Percentiles rank a stretch among this genome's conserved stretches.
Evolutionary conservation across 2,113 vertebrate species (phyloP).

Genomic region (Sula dactylatra): DNA sequence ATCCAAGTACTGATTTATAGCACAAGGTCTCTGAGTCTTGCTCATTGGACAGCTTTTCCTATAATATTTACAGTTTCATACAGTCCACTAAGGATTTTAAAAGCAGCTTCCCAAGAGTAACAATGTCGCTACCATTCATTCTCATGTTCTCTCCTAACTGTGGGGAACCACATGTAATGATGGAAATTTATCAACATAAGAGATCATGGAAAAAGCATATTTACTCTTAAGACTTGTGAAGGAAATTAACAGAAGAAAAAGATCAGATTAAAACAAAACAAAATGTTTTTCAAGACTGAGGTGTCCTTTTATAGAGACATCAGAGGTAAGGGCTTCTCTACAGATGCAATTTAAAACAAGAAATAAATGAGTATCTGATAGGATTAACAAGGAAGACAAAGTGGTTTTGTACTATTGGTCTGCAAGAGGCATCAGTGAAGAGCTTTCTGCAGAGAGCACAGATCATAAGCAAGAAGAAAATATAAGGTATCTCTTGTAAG

Average conservation of each 20-base stretch:
- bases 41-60: not conserved
- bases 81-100: not conserved
- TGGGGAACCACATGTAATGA: not conserved
- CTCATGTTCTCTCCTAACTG: not conserved
- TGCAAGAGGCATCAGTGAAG: not conserved
- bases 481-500: not conserved
- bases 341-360: not conserved
- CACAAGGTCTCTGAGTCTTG: not conserved
- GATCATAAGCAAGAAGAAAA: not conserved
- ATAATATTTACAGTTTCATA: not conserved
- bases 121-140: not conserved
- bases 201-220: not conserved
- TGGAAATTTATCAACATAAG: not conserved
- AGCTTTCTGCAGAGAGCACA: not conserved
- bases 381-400: not conserved
- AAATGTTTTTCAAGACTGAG: not conserved
- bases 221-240: not conserved
- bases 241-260: not conserved
- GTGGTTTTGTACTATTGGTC: not conserved
- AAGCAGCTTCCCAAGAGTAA: not conserved
- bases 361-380: not conserved
- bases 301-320: not conserved
- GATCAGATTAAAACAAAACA: not conserved
- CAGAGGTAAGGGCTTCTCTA: not conserved
- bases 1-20: not conserved